Evolutionary conservation across 1,140 invertebrate species (phyloP).

Genomic region (Manduca sexta): DNA sequence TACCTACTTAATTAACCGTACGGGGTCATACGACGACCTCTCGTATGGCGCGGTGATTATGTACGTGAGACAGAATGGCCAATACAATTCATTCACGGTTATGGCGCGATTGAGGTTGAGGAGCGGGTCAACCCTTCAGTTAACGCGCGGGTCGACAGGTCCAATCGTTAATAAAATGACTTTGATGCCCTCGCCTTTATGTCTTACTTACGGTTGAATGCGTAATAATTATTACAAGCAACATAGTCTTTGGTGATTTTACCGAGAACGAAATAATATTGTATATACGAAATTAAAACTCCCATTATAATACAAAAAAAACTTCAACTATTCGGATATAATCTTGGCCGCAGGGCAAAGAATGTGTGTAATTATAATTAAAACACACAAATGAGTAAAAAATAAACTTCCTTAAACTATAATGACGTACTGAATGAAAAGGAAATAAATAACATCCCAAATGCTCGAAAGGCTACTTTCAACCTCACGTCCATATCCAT

Average conservation of each 20-base stretch:
- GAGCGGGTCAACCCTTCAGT: conserved; percentile 12
- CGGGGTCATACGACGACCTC: not conserved
- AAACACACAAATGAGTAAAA: too few species aligned
- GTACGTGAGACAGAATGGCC: conserved; percentile 15
- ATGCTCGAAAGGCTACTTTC: too few species aligned
- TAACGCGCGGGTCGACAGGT: conserved; percentile 12
- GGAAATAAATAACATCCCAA: too few species aligned
- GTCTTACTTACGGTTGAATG: not conserved
- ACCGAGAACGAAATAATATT: not conserved
- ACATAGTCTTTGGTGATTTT: too few species aligned
- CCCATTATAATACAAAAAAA: not conserved
- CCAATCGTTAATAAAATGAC: conserved; percentile 16
- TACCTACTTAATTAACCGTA: too few species aligned
- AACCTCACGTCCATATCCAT: too few species aligned
- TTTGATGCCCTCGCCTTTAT: conserved; percentile 8
- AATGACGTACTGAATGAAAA: too few species aligned
- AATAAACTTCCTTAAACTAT: too few species aligned
- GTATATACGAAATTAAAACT: not conserved
- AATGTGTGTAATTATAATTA: too few species aligned
- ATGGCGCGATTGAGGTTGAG: conserved; percentile 4
- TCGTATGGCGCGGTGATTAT: conserved; percentile 12
- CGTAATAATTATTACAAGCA: too few species aligned
- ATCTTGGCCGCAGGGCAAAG: not conserved
- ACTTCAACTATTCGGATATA: not conserved
- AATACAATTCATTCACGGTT: conserved; percentile 13